These are phyloP conservation scores for Drosophila kanekoi DNA, from an alignment of 2,888 invertebrate genomes.

Conservation along the genomic window DNA sequence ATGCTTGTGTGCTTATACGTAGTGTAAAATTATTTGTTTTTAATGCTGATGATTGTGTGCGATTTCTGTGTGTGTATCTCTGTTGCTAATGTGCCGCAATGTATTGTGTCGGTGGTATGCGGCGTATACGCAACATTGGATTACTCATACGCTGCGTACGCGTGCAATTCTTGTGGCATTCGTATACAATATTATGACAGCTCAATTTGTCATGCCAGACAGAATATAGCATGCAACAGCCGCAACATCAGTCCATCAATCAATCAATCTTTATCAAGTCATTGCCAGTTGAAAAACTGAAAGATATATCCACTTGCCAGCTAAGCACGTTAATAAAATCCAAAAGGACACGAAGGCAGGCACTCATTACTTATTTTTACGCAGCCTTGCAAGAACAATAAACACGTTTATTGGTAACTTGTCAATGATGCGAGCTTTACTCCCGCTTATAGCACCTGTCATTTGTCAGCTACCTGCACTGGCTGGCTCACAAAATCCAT, in stretches of 20 bases:
- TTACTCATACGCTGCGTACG: constrained; percentile 37
- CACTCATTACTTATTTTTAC: constrained; percentile 56
- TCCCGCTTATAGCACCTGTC: constrained; percentile 31
- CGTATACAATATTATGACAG: constrained; percentile 62
- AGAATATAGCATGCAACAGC: constrained; percentile 4
- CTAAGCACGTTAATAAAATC: constrained; percentile 65
- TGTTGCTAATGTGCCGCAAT: constrained; percentile 23
- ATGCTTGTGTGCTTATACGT: constrained; percentile 4
- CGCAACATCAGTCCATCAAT: constrained; percentile 36
- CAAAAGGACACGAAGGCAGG: not conserved
- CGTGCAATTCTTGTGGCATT: constrained; percentile 26
- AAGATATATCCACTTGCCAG: constrained; percentile 45
- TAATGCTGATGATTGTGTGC: constrained; percentile 46
- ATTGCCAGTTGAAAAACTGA: constrained; percentile 47
- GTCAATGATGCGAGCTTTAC: constrained; percentile 46
- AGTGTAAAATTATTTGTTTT: constrained; percentile 51
- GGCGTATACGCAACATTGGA: constrained; percentile 49
- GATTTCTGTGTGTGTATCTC: constrained; percentile 6
- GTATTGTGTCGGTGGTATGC: constrained; percentile 13
- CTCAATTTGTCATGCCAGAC: constrained; percentile 68
- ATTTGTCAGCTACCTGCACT: constrained; percentile 44
- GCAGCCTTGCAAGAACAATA: constrained; percentile 63
- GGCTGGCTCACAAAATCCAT: constrained; percentile 63
- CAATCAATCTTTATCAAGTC: constrained; percentile 67
- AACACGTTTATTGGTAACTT: constrained; percentile 71